Percentiles rank a stretch among this genome's conserved stretches.
Conservation (phyloP, 1,140 invertebrate species). For the Drosophila varians region DNA sequence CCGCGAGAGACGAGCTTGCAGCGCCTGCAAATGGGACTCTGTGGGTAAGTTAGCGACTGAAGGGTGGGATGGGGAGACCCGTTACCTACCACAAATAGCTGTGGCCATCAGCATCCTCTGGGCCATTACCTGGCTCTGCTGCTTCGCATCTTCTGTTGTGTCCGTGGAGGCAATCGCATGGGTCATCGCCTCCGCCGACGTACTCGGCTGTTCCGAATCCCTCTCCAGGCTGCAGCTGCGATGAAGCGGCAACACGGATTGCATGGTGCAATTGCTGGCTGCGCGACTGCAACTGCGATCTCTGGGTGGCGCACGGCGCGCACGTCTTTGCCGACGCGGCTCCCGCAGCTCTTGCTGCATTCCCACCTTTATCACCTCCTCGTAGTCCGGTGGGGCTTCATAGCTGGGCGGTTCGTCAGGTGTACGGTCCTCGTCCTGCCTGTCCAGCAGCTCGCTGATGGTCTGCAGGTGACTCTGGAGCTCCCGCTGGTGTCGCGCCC, state of each 20-base stretch:
- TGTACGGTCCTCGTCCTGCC: slow-evolving; percentile 85
- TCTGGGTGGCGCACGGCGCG: slow-evolving; percentile 37
- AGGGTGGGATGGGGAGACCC: slow-evolving; percentile 13
- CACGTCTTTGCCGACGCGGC: slow-evolving; percentile 54
- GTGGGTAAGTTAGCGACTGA: slow-evolving; percentile 67
- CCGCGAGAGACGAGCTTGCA: slow-evolving; percentile 70
- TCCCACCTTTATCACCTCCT: slow-evolving; percentile 87
- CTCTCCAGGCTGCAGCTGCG: slow-evolving; percentile 54
- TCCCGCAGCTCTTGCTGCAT: slow-evolving; percentile 80
- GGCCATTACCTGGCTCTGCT: slow-evolving; percentile 39
- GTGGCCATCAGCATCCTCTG: slow-evolving; percentile 66
- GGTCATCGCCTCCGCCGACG: slow-evolving; percentile 70
- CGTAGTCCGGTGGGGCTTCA: slow-evolving; percentile 89
- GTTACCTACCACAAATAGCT: slow-evolving; percentile 72
- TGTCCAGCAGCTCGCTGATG: slow-evolving; percentile 87
- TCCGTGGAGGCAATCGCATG: slow-evolving; percentile 65
- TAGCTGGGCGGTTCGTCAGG: slow-evolving; percentile 88
- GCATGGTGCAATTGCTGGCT: slow-evolving; percentile 65
- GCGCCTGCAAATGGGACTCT: slow-evolving; percentile 82
- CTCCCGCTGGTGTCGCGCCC: slow-evolving; percentile 87
- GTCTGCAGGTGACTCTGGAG: slow-evolving; percentile 88
- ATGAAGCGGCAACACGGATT: slow-evolving; percentile 68
- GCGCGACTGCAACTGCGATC: slow-evolving; percentile 62
- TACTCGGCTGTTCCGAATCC: slow-evolving; percentile 64
- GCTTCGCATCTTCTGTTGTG: slow-evolving; percentile 54